Evolutionary conservation across 1,140 invertebrate genomes (phyloP), one percentile per base, ranked within the genome.

Genomic region (Aphaenogaster floridana): DNA sequence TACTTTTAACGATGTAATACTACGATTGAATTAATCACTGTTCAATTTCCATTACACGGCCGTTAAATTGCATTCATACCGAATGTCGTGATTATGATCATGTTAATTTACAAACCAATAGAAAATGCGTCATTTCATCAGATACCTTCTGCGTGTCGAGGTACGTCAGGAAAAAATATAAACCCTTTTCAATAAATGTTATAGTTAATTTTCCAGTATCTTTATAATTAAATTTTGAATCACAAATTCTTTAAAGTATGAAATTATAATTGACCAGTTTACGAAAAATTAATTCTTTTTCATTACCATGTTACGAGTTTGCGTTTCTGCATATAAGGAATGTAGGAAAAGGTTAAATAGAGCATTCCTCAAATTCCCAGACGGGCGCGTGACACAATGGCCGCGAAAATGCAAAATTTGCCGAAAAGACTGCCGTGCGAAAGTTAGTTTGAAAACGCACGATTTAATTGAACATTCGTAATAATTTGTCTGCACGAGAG

Each of bases 381-480:
- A 45, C 28, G 36, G 4, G 15, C 15, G 28, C 13, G 28, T 17
- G 42, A 50, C 61, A n/a, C 42, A 64, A 78, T 28, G 42, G 28
- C 28, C 15, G 42, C 54, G 68, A 48, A 78, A 61, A 48, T 61
- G 54, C 48, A 80, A 86, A 64, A 78, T 79, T 80, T 52, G 45
- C 8, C 21, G 50, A 57, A 78, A 79, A 64, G 48, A 80, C 36
- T 39, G 34, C 11, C 13, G 17, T 13, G 48, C 74, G 59, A 13
- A 78, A 66, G 36, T 63, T 86, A 80, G 61, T 61, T 80, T 39
- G 57, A 66, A 86, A 77, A 78, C 45, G 74, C 74, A 59, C 59
- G 48, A 79, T 66, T 78, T 86, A 77, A 79, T 86, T 86, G 83
- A 78, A 80, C 63, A 86, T 86, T 79, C 74, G 64, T 86, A 78